These are phyloP conservation scores for Phasia obesa DNA, from an alignment of 2,888 invertebrate species.

Conservation along the genomic window DNA sequence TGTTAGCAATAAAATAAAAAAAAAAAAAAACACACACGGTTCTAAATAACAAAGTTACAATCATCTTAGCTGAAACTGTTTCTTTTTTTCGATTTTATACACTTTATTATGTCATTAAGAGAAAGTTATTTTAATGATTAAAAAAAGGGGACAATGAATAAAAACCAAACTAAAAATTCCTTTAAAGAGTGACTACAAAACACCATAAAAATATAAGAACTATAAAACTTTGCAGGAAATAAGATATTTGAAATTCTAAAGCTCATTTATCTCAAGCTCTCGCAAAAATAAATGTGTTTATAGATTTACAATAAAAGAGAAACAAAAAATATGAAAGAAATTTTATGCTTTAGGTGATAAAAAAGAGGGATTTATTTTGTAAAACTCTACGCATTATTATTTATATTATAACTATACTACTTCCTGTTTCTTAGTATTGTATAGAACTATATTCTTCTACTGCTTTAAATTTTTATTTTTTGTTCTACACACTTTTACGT, in stretches of 20 bases:
- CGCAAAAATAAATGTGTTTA: slow-evolving; percentile 1
- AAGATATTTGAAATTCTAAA: slow-evolving; percentile 48
- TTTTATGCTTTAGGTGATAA: slow-evolving; percentile 20
- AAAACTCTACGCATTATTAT: slow-evolving; percentile 41
- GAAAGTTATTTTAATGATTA: slow-evolving; percentile 42
- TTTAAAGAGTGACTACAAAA: slow-evolving; percentile 4
- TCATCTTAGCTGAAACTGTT: not conserved
- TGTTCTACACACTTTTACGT: too few species aligned
- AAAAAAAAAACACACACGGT: not conserved
- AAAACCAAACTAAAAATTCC: slow-evolving; percentile 3
- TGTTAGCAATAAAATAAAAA: not conserved
- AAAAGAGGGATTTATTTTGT: slow-evolving; percentile 20
- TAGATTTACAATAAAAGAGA: slow-evolving; percentile 14
- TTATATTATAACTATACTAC: slow-evolving; percentile 33
- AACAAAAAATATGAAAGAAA: slow-evolving; percentile 7
- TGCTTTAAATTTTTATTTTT: not conserved
- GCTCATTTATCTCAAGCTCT: slow-evolving; percentile 27
- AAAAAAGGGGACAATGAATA: not conserved
- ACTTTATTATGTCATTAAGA: slow-evolving; percentile 49
- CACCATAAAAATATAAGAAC: not conserved
- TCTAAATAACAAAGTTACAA: not conserved
- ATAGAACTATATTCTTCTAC: not conserved
- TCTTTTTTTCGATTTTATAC: not conserved
- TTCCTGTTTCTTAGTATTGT: slow-evolving; percentile 47
- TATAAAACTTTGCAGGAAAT: slow-evolving; percentile 31